phyloP scores from a whole-genome alignment of 2,888 invertebrate genomes.

The Icerya purchasi region DNA sequence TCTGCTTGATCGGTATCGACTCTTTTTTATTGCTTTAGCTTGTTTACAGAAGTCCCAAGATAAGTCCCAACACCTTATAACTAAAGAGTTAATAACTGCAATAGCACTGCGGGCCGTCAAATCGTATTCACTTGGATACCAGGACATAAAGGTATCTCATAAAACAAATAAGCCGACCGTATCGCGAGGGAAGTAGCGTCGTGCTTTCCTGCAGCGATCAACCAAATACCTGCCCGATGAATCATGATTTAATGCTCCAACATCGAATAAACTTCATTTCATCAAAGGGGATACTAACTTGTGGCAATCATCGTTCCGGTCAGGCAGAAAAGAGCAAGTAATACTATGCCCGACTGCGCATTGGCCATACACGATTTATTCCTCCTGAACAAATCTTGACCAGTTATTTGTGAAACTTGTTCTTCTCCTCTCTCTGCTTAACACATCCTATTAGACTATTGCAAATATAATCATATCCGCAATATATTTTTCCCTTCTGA shows the following conservation, averaged over 20 bases:
- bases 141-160: too few species aligned
- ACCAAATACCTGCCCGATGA: neutral
- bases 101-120: too few species aligned
- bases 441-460: neutral
- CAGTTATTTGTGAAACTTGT: neutral
- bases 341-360: neutral
- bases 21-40: too few species aligned
- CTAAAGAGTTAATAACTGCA: too few species aligned
- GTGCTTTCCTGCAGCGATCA: neutral
- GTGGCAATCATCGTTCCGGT: neutral
- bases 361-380: neutral
- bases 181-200: too few species aligned
- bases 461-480: neutral
- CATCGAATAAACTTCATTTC: neutral
- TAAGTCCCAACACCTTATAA: too few species aligned
- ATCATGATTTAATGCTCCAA: neutral
- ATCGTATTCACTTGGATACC: too few species aligned
- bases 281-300: neutral
- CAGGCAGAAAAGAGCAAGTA: neutral
- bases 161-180: too few species aligned
- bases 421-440: neutral
- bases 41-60: too few species aligned
- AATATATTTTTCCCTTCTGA: too few species aligned
- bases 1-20: too few species aligned
- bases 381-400: neutral